Evolutionary conservation across 1,140 invertebrate species (phyloP).

Genomic region (Amphibalanus amphitrite): DNA sequence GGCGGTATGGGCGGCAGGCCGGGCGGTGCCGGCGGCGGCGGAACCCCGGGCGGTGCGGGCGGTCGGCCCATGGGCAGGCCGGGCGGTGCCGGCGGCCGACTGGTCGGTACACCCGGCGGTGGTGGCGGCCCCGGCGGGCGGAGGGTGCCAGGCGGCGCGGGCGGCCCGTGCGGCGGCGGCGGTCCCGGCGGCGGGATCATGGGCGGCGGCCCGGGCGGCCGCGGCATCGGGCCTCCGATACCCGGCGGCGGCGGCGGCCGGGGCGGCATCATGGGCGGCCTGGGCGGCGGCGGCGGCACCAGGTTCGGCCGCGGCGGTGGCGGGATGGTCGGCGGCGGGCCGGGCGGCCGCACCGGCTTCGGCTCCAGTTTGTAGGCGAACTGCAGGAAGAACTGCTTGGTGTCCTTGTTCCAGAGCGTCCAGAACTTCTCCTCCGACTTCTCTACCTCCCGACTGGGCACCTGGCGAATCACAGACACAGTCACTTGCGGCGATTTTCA

Average conservation of each 20-base stretch:
- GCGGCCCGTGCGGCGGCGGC: slow-evolving; percentile 11
- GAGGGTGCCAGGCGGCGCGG: slow-evolving; percentile 9
- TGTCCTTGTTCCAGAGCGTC: slow-evolving; percentile 97
- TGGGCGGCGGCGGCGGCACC: slow-evolving; percentile 20
- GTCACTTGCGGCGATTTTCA: too few relatives aligned
- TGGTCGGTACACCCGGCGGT: slow-evolving; percentile 3
- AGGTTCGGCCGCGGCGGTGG: slow-evolving; percentile 31
- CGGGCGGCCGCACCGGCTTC: slow-evolving; percentile 28
- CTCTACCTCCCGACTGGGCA: slow-evolving; percentile 95
- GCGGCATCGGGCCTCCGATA: slow-evolving; percentile 7
- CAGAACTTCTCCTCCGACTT: slow-evolving; percentile 94
- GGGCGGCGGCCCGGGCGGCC: slow-evolving; percentile 18
- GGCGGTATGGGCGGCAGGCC: slow-evolving; percentile 47
- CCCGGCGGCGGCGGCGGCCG: slow-evolving; percentile 8
- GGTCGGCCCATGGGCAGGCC: too few relatives aligned
- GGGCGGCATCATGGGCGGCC: slow-evolving; percentile 18
- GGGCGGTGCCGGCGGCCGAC: slow-evolving; percentile 24
- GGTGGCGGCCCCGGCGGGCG: slow-evolving; percentile 3
- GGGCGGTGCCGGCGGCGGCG: slow-evolving; percentile 47
- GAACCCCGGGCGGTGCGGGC: slow-evolving; percentile 41
- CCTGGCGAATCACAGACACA: too few relatives aligned
- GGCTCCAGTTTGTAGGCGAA: slow-evolving; percentile 77
- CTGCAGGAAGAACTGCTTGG: slow-evolving; percentile 96
- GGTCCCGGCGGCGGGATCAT: slow-evolving; percentile 15
- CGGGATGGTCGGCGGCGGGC: slow-evolving; percentile 27